Base-by-base conservation (phyloP, 2,797 vertebrate species). In the Lepus townsendii region DNA sequence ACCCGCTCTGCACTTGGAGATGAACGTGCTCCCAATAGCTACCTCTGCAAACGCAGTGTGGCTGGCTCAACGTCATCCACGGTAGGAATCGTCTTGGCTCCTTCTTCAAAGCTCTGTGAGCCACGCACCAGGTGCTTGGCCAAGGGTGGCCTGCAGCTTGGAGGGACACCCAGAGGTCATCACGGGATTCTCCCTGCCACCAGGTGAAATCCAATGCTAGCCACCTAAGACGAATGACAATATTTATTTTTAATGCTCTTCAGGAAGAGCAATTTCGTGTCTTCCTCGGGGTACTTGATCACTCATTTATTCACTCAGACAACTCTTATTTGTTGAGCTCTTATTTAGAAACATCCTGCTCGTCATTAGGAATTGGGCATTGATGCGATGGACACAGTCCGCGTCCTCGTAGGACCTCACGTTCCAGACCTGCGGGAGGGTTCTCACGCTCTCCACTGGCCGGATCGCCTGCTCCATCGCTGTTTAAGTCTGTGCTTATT, bases 171-270 rank as follows among this genome's bases (percentile, higher is more conserved):
- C 27, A 6, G 83, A 92, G 57, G 62, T 78, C 57, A 72, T 26
- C 3, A 0, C 16, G 17, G 50, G 38, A 62, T 32, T 86, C 57
- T 78, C 30, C 47, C 47, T 60, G 60, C 71, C 68, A 90, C 27
- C 30, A 76, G 85, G 73, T 63, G 17, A 72, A 66, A 89, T 42
- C 73, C 75, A 62, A 2, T 69, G 22, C 30, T 73, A 88, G 73
- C 52, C 47, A 88, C 71, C 66, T 69, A 22, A 72, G 57, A 35
- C 38, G 83, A 68, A 93, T 35, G 79, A 17, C 80, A 72, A 2
- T 77, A 72, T 85, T 92, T 93, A 85, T 78, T 95, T 94, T 72
- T 71, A 90, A 92, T 68, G 83, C 57, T 82, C 65, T 94, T 75
- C 26, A 82, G 83, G 69, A 96, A 66, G 92, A 80, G 57, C 3